Base-by-base conservation (phyloP, 2,113 vertebrate genomes). In the Tupaia chinensis region DNA sequence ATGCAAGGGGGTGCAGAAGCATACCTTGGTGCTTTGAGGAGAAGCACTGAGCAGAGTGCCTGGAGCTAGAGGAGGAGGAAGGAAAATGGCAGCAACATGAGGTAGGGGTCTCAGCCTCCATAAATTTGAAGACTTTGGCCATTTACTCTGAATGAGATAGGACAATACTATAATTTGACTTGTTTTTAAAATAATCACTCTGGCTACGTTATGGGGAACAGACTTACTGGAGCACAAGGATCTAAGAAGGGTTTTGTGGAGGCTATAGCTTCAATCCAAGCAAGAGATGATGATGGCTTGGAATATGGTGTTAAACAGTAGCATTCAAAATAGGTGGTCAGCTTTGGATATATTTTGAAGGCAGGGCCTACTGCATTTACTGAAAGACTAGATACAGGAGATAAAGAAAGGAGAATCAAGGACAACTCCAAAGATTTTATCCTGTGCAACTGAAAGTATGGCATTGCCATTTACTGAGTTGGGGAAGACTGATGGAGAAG, bases 361-460 rank as follows among this genome's bases (percentile, higher is more conserved):
- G 60, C 11, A 89, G 20, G 68, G 34, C 29, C 79, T 66, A 76
- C 16, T 58, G n/a, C 66, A 72, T 93, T 80, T 77, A 23, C 68
- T 84, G 73, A 56, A 25, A 5, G 61, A 56, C 6, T 84, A 22
- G 61, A 80, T 65, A 44, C 58, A 54, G 61, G 27, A 91, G 23
- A 77, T 17, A 76, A 83, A 86, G 32, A 44, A 69, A 82, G 58
- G 69, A 58, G 34, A 77, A 95, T 54, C 12, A 60, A 96, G 83
- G 69, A 54, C 53, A 66, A 68, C 17, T 60, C 72, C 76, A 95
- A 7, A n/a, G 56, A 7, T 91, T 88, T 91, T 70, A 63, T 25
- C 58, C 85, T 74, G 7, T 94, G 93, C n/a, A 96, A 92, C 74
- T 32, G 73, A 87, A 97, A 91, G 89, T 58, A 72, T 91, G 85